Percentiles rank a stretch among this genome's conserved stretches.
Conservation (phyloP, 2,888 invertebrate species). For the Sinopyrophorus schimmeli region DNA sequence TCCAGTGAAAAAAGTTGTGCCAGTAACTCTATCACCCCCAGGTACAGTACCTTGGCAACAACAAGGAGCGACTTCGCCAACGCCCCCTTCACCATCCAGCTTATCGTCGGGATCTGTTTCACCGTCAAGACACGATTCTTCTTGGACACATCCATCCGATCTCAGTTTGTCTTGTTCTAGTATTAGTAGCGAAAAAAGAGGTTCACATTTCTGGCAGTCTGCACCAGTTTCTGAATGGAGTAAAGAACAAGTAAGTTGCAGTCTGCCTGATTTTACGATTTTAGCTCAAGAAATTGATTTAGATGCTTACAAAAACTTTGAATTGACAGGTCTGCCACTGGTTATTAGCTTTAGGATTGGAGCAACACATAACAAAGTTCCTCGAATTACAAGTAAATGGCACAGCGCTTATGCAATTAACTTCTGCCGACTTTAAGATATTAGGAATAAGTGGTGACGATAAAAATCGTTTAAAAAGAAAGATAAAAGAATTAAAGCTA, state of each 20-base stretch:
- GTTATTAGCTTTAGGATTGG: conserved; percentile 80
- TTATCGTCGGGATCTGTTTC: conserved; percentile 65
- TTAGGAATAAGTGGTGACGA: conserved; percentile 79
- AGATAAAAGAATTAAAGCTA: conserved; percentile 79
- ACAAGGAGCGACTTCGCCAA: conserved; percentile 57
- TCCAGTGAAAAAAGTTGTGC: conserved; percentile 68
- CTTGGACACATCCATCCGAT: conserved; percentile 61
- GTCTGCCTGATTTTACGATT: not conserved
- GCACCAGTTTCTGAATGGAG: conserved; percentile 77
- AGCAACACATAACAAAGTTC: conserved; percentile 86
- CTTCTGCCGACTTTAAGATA: conserved; percentile 89
- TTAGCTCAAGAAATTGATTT: not conserved
- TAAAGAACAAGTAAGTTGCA: conserved; percentile 67
- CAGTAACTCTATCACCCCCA: conserved; percentile 65
- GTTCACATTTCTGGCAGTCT: conserved; percentile 69
- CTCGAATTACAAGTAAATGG: conserved; percentile 90
- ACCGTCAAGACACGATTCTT: conserved; percentile 56
- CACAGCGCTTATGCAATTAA: conserved; percentile 79
- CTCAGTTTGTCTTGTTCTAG: conserved; percentile 64
- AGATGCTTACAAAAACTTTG: not conserved
- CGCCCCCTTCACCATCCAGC: conserved; percentile 67
- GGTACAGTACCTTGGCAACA: conserved; percentile 67
- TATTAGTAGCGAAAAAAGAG: conserved; percentile 65
- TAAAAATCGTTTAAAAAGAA: conserved; percentile 80
- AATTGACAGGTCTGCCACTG: conserved; percentile 85